Base-by-base conservation (phyloP, 1,140 invertebrate genomes). In the Aphaenogaster floridana region DNA sequence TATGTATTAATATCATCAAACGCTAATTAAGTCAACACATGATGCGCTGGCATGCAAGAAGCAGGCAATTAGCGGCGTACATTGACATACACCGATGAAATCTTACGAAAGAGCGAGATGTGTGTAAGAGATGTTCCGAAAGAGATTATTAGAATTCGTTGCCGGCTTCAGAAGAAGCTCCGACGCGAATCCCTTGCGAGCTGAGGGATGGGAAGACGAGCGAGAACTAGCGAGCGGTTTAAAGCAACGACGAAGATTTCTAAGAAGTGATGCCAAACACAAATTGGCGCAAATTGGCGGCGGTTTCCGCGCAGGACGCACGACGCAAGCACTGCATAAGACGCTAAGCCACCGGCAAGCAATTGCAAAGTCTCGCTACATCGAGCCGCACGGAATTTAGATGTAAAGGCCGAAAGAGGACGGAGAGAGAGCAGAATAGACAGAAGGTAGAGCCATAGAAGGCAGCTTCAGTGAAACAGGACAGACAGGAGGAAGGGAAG, bases 261-360 rank as follows among this genome's bases (percentile, higher is more conserved):
- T 92, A 93, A 94, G 94, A 92, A 93, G 93, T 92, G 93, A 93
- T 92, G 93, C 90, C 92, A 90, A 93, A 94, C 92, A 93, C 92
- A 94, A 95, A 95, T 94, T 95, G 93, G 94, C 92, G 92, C 92
- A 95, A 95, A 95, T 95, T 95, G 94, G 93, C 91, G 91, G 91
- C 90, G 91, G 93, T 90, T 93, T 92, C 90, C 92, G 91, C 93
- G 92, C 92, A 93, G 92, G 86, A 89, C 89, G 87, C 80, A 64
- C 61, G 28, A 59, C 68, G 86, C 68, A 68, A 91, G 87, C 69
- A 42, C 89, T 93, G 92, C 89, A 89, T 89, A 90, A 93, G 92
- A 94, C 91, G 93, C 92, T 95, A 95, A 95, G 94, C 94, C 93
- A 94, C 92, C 93, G 93, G 92, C 93, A 94, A 94, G 94, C 94